Base-by-base conservation (phyloP, 2,888 invertebrate genomes). In the Aphodius granarius region DNA sequence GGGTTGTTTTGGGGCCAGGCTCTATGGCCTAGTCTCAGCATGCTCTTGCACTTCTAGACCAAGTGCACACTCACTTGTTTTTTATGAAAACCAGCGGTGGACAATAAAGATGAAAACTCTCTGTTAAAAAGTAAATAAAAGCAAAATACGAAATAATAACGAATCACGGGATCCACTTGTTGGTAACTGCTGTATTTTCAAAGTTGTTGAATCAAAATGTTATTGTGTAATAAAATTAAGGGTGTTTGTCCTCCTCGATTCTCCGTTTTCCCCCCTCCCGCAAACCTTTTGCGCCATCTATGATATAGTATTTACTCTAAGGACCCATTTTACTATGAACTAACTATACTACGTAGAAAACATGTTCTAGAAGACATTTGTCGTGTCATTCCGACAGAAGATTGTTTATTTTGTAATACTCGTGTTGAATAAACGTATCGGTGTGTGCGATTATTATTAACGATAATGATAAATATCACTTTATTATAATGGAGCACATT, bases 401-500 rank as follows among this genome's bases (percentile, higher is more conserved):
- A 43, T 83, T 83, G 83, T 86, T 85, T 87, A 86, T 86, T 86
- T 87, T 87, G 84, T 81, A 81, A 83, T 84, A 83, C 85, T 86
- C 81, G 84, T 79, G 77, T 78, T 71, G 72, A 76, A 75, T 68
- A 74, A 76, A 13, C 43, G 43, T 43, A 43, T 77, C 75, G 78
- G 78, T 80, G 81, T 83, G 81, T 83, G 82, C 43, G 43, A 43
- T 43, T 43, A 43, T 43, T 43, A 43, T 43, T 43, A 43, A 43
- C 43, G 43, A 43, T 43, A 43, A 43, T 13, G 43, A 43, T 43
- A 43, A 78, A 81, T 85, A 84, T 85, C 85, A 85, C 84, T 85
- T 82, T 83, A 86, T 83, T 84, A 83, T 83, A 82, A 84, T 86
- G 87, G 86, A 87, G 87, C 87, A 87, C 87, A 87, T 87, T 87